These are phyloP conservation scores for Amblyjoppa fuscipennis DNA, from an alignment of 2,888 invertebrate species.

Conservation along the genomic window DNA sequence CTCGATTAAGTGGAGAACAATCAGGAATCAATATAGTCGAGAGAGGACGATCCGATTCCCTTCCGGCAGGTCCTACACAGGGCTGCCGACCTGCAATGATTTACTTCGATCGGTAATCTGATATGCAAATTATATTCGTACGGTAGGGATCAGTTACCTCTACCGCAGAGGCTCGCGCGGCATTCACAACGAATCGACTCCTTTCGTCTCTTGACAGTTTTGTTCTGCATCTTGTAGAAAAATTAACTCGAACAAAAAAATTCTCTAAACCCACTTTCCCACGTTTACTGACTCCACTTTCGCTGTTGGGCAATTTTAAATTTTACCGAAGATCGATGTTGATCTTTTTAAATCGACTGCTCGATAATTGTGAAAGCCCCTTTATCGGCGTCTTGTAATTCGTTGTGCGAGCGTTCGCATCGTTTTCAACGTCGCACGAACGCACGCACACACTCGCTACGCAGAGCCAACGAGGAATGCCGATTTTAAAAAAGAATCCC, in stretches of 20 bases:
- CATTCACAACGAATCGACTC: conserved; percentile 46
- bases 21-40: conserved; percentile 74
- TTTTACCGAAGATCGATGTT: no score
- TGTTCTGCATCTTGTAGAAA: not conserved
- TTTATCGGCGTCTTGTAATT: conserved; percentile 36
- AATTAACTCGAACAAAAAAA: not conserved
- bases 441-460: conserved; percentile 1
- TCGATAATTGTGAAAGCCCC: conserved; percentile 7
- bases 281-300: no score
- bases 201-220: not conserved
- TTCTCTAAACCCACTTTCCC: not conserved
- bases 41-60: conserved; percentile 67
- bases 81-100: conserved; percentile 75
- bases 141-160: conserved; percentile 75
- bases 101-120: conserved; percentile 78
- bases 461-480: conserved; percentile 34
- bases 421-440: conserved; percentile 19
- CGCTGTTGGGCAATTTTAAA: no score
- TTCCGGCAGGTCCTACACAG: conserved; percentile 72
- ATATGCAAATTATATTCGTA: conserved; percentile 78
- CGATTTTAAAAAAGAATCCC: conserved; percentile 66
- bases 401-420: conserved; percentile 31
- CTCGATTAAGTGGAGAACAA: conserved; percentile 73
- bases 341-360: not conserved
- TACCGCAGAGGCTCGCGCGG: conserved; percentile 61